Base-by-base conservation (phyloP, 2,113 vertebrate genomes). In the Otis tarda region DNA sequence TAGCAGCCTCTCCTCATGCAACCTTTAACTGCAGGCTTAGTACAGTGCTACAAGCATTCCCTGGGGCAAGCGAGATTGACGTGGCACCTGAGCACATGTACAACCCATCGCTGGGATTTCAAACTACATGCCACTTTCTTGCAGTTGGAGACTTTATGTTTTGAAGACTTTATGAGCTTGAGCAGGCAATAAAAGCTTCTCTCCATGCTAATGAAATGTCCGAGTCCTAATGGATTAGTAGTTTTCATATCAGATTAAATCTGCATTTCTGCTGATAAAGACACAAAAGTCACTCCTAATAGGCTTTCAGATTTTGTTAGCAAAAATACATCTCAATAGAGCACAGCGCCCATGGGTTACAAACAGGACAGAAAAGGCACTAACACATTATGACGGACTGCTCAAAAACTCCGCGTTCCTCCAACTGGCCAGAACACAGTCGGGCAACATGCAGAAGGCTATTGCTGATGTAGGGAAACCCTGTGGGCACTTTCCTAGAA, bases 181-280 rank as follows among this genome's bases (percentile, higher is more conserved):
- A 96, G 57, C 84, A 95, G 86, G 88, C 83, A 97, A 91, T 96
- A 77, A 96, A 89, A 97, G 81, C 53, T 80, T 64, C 90, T 74
- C 71, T 78, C 68, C 82, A 64, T 70, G 47, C 67, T 94, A 85
- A 95, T 87, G 83, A 89, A 92, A 91, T 56, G 47, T n/a, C 57
- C n/a, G 83, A 94, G 87, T 97, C 96, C 79, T 95, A 81, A 80
- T 70, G 87, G 93, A 95, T 98, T 95, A 97, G 89, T 57, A 67
- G 33, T 86, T 95, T 95, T 96, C 85, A 63, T 87, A 80, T 97
- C 96, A 95, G 91, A 97, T 95, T 93, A 94, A 74, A 64, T 84
- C 75, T 95, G 63, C 49, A 25, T 90, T 97, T 97, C 91, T 97
- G 87, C 85, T 95, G 94, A 97, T 91, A 87, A 94, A 96, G 93